These are phyloP conservation scores for Phymorhynchus buccinoides DNA, from an alignment of 1,140 invertebrate genomes.

Conservation along the genomic window DNA sequence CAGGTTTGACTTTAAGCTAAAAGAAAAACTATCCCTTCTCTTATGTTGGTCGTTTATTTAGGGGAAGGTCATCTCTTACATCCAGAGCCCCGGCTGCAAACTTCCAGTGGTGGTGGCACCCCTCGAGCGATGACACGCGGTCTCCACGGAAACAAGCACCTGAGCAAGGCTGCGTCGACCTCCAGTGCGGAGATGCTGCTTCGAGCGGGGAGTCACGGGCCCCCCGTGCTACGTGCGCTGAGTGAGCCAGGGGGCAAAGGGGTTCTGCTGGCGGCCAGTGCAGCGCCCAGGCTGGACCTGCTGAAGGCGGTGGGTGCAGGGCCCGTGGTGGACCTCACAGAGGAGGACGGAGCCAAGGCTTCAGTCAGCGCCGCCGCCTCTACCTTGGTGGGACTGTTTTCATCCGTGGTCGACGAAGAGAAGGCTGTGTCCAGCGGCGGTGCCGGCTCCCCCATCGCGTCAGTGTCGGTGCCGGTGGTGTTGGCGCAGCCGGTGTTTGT, in stretches of 20 bases:
- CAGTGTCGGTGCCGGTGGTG: constrained; percentile 49
- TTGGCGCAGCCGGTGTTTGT: constrained; percentile 48
- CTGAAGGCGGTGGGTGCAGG: neutral
- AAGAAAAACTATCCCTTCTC: too few species aligned
- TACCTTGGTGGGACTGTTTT: neutral
- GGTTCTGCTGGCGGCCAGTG: neutral
- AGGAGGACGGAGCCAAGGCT: neutral
- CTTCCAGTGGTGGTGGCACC: neutral
- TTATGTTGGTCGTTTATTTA: too few species aligned
- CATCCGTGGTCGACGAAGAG: neutral
- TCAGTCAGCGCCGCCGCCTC: neutral
- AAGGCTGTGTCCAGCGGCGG: neutral
- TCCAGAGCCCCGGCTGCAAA: neutral
- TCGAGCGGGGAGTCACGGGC: neutral
- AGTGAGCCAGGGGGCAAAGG: constrained; percentile 36
- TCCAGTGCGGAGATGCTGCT: neutral
- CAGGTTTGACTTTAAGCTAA: too few species aligned
- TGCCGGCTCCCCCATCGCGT: neutral
- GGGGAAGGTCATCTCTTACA: neutral
- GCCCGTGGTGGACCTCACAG: neutral
- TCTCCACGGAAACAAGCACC: constrained; percentile 5
- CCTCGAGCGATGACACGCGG: neutral
- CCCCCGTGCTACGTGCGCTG: constrained; percentile 43
- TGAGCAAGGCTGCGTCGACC: constrained; percentile 32
- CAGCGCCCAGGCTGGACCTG: constrained; percentile 23